Evolutionary conservation across 1,140 invertebrate species (phyloP), one percentile per base, ranked within the genome.

Genomic region (Eufriesea mexicana): DNA sequence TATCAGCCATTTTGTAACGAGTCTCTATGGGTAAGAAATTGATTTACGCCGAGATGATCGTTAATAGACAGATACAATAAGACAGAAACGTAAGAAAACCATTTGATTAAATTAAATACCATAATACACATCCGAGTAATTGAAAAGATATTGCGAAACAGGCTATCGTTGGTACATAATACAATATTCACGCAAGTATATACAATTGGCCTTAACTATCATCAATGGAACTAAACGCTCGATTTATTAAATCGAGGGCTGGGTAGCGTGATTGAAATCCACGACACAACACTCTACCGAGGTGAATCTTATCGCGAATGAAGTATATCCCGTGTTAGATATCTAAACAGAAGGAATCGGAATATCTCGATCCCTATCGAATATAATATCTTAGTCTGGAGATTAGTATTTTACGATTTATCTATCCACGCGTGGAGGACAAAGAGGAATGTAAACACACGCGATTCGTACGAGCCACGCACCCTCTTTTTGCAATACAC

Each of bases 151-250:
- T 54, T 57, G 6, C 18, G 16, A 54, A 54, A 20, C 23, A 9
- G 0, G 28, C 16, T 51, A 20, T 51, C 47, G 8, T 16, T 7
- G 4, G 18, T 20, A 6, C 45, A 77, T 0, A 5, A 42, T 25
- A 54, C 45, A 67, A 5, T 9, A n/a, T 25, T 42, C 20, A 16
- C 35, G 28, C 79, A 83, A 75, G 67, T 71, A 55, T 45, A 61
- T 61, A 80, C 66, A 84, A 85, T 88, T 78, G 79, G 42, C 20
- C 68, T 80, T 75, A 86, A 89, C 62, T 80, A 55, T 9, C 77
- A 68, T 75, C 62, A 86, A 89, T 83, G 49, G 66, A 80, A 73
- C 73, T 90, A 82, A 86, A 83, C 23, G 59, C 47, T 55, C 59
- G 49, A 23, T 73, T 47, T 82, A 68, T 76, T 62, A 79, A 81